Evolutionary conservation across 2,113 vertebrate genomes (phyloP).

Genomic region (Loxodonta africana): DNA sequence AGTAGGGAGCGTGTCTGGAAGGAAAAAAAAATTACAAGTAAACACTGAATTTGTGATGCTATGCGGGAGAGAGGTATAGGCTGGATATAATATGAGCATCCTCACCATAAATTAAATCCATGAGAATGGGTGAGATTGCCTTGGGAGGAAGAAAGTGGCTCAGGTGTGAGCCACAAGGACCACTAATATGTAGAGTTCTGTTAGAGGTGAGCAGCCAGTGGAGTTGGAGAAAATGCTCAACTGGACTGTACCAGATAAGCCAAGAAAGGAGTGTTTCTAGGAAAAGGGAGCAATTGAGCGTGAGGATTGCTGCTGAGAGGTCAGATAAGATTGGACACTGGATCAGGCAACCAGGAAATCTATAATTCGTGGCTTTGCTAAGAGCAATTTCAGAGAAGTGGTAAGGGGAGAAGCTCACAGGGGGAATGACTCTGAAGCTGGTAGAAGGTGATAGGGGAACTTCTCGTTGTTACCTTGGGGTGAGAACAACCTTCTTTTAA

Average conservation of each 20-base stretch:
- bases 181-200: neutral
- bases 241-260: neutral
- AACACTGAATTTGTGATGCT: neutral
- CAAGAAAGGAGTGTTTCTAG: neutral
- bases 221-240: neutral
- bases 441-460: rapidly evolving
- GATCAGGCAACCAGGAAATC: neutral
- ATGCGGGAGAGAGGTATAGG: neutral
- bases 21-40: neutral
- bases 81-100: neutral
- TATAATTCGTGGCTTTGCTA: neutral
- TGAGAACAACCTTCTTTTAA: neutral
- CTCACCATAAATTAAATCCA: neutral
- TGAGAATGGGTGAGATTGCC: too few species aligned
- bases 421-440: neutral
- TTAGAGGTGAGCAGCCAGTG: neutral
- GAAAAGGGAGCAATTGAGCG: neutral
- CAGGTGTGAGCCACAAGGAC: neutral
- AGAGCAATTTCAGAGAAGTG: neutral
- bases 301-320: neutral
- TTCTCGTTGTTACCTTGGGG: too few species aligned
- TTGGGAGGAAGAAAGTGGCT: neutral
- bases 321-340: neutral
- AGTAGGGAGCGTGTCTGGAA: neutral
- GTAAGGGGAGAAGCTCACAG: neutral